These are phyloP conservation scores for Serinus canaria DNA, from an alignment of 2,113 vertebrate genomes.

Conservation along the genomic window DNA sequence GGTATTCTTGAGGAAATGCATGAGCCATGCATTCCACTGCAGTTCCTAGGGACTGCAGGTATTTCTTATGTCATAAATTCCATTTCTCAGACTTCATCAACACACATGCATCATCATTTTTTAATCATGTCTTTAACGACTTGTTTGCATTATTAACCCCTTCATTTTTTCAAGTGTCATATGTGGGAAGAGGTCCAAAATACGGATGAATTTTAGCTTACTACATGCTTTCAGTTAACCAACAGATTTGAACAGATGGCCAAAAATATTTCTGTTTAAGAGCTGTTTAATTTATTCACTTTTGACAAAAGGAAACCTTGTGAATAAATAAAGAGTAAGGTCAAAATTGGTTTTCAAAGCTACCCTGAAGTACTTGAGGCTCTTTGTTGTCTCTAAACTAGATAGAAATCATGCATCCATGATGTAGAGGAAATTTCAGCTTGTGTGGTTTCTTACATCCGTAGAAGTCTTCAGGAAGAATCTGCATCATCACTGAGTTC, in stretches of 20 bases:
- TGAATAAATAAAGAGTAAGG: not conserved
- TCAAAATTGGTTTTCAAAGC: not conserved
- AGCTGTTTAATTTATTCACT: not conserved
- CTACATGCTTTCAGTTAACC: not conserved
- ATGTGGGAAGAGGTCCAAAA: not conserved
- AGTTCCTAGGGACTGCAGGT: not conserved
- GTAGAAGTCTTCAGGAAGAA: not conserved
- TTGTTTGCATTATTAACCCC: not conserved
- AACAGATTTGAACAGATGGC: not conserved
- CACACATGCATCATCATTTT: not conserved
- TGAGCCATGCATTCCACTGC: not conserved
- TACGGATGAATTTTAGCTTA: not conserved
- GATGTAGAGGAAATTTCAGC: not conserved
- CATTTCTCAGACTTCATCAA: not conserved
- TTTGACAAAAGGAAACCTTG: not conserved
- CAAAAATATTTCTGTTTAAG: not conserved
- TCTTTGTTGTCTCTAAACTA: not conserved
- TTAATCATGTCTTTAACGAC: not conserved
- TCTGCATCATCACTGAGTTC: not conserved
- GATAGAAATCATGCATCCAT: not conserved
- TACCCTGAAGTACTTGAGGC: not conserved
- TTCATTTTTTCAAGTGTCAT: not conserved
- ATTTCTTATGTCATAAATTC: not conserved
- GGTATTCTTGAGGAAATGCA: not conserved
- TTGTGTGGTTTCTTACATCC: not conserved